A percentile compares a stretch with the other conserved stretches of the same genome.
phyloP scores from a whole-genome alignment of 1,140 invertebrate genomes.

The Ganaspis sp. region DNA sequence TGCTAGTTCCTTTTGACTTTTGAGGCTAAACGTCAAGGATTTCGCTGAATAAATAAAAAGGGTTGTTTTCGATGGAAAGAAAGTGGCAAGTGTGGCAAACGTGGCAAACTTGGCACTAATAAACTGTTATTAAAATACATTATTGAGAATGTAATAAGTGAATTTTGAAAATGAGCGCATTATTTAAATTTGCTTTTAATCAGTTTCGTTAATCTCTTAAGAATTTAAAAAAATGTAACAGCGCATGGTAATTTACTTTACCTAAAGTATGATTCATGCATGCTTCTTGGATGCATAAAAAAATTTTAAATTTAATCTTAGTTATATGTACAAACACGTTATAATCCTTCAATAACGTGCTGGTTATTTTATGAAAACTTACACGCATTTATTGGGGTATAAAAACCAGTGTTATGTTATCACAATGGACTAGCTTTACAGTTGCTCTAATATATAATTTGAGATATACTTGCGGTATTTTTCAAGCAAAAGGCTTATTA shows the following conservation, averaged over 20 bases:
- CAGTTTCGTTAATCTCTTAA: not conserved
- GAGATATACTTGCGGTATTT: too few relatives aligned
- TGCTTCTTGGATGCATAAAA: not conserved
- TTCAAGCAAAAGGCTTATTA: too few relatives aligned
- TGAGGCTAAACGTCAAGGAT: not conserved
- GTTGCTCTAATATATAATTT: not conserved
- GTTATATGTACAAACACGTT: not conserved
- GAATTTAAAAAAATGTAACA: not conserved
- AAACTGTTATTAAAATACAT: too few relatives aligned
- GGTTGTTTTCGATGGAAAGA: too few relatives aligned
- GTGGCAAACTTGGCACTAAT: too few relatives aligned
- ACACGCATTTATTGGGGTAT: not conserved
- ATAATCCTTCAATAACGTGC: not conserved
- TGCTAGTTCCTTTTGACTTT: constrained; percentile 11
- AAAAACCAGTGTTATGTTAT: not conserved
- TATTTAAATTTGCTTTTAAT: too few relatives aligned
- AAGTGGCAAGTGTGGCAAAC: too few relatives aligned
- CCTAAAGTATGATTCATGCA: not conserved
- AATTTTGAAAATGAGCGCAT: too few relatives aligned
- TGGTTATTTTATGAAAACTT: not conserved
- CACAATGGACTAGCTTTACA: not conserved
- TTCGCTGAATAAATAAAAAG: not conserved
- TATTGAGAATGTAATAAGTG: too few relatives aligned
- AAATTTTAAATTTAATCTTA: not conserved
- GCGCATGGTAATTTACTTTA: not conserved